Conservation (phyloP, 1,140 invertebrate species). For the Phymastichus coffea region DNA sequence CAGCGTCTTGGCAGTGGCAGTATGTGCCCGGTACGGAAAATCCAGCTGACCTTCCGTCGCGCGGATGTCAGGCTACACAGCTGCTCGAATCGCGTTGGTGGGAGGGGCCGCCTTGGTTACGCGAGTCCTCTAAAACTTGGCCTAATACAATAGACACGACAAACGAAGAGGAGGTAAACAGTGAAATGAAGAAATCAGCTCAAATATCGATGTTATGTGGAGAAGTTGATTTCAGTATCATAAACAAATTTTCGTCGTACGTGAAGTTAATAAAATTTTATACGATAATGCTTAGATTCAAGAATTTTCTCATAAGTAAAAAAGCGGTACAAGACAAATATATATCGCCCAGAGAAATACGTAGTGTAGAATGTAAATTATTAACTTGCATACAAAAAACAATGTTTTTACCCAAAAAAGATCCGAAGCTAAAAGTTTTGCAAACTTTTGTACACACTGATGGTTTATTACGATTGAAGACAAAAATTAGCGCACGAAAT, state of each 20-base stretch:
- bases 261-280: too few species aligned
- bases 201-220: too few species aligned
- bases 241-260: too few species aligned
- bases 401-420: constrained; percentile 30
- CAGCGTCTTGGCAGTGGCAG: constrained; percentile 36
- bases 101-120: constrained; percentile 47
- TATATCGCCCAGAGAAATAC: too few species aligned
- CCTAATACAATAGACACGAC: constrained; percentile 14
- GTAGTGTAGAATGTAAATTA: too few species aligned
- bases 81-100: constrained; percentile 46
- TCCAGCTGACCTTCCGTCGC: constrained; percentile 41
- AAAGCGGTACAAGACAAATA: too few species aligned
- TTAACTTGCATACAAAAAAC: constrained; percentile 26
- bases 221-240: too few species aligned
- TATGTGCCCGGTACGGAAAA: constrained; percentile 46
- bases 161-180: constrained; percentile 24
- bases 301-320: too few species aligned
- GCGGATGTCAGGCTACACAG: not conserved
- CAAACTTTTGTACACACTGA: constrained; percentile 24
- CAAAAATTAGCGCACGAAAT: constrained; percentile 32
- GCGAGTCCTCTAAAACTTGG: constrained; percentile 26
- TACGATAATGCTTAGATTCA: too few species aligned
- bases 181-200: constrained; percentile 30
- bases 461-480: constrained; percentile 34
- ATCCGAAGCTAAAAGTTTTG: constrained; percentile 24